Evolutionary conservation across 2,113 vertebrate species (phyloP), one percentile per base, ranked within the genome.

Genomic region (Aleadryas rufinucha): DNA sequence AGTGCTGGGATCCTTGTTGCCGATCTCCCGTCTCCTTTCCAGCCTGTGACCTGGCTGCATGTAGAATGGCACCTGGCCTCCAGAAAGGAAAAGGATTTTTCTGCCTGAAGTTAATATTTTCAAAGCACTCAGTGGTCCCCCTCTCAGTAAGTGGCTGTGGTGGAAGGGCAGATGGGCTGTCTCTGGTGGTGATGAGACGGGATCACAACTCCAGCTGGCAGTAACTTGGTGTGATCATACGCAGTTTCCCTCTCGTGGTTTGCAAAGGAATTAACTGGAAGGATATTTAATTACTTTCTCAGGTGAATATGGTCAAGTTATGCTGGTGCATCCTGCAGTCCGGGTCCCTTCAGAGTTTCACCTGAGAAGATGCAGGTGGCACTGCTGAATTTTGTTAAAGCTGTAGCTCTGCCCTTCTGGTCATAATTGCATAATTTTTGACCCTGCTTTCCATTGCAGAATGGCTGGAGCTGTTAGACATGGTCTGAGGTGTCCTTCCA

Each of bases 221-320:
- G 44, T 42, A 71, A 27, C 53, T 59, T 23, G 13, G n/a, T 64
- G 24, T 14, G 61, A 88, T 56, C 15, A 16, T 20, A 70, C n/a
- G 78, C 79, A 95, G 63, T 72, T 94, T 96, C 90, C 93, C 95
- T 95, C 96, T 94, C 22, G 53, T 81, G 92, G 90, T 77, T 96
- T 93, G 78, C 64, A 63, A 91, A 84, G 71, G 91, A 92, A 96
- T 91, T 88, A 91, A 90, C 84, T 91, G 64, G 61, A 85, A 90
- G 13, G 63, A 72, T 87, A 88, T 81, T 91, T 84, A 94, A 95
- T 93, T 76, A 59, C 20, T 76, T 82, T 76, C 41, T 41, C 53
- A 82, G 45, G 53, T 70, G 72, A 91, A 41, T 49, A 89, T 7
- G 64, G n/a, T 44, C 53, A 84, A 80, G 23, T 33, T 45, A 12